Evolutionary conservation across 64 coral and sea anemone species (phyloP).

Genomic region (Exaiptasia diaphana): DNA sequence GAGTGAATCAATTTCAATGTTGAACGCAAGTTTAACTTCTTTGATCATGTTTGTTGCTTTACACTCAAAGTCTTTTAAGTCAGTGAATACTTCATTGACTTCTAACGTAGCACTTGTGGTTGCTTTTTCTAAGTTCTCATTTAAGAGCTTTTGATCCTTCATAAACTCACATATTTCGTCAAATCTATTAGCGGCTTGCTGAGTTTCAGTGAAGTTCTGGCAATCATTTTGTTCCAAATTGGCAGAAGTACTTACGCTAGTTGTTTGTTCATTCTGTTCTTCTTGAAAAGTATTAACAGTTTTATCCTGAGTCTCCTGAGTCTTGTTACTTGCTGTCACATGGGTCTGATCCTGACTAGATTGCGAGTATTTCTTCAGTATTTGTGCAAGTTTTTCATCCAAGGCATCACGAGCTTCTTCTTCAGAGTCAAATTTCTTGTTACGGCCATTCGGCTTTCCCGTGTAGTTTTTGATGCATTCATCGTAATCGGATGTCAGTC

Average conservation of each 20-base stretch:
- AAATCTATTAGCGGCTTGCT: not conserved
- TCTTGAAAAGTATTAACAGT: not conserved
- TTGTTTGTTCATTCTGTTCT: too few relatives aligned
- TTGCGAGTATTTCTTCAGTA: not conserved
- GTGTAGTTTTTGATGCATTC: not conserved
- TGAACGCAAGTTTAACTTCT: not conserved
- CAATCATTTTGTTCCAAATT: too few relatives aligned
- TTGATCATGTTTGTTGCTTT: not conserved
- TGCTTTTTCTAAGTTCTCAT: not conserved
- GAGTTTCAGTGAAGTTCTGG: too few relatives aligned
- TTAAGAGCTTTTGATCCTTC: not conserved
- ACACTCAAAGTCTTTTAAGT: not conserved
- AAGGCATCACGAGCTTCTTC: not conserved
- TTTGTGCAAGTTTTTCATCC: not conserved
- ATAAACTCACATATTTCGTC: not conserved
- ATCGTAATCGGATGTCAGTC: not conserved
- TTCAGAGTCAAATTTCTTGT: not conserved
- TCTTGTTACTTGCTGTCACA: not conserved
- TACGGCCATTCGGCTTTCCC: not conserved
- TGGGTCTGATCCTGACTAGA: not conserved
- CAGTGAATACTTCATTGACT: not conserved
- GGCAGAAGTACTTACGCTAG: too few relatives aligned
- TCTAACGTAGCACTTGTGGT: not conserved
- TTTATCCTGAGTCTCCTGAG: not conserved
- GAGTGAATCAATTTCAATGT: not conserved